Conservation (phyloP, 2,888 invertebrate species). For the Toxonevra muliebris region DNA sequence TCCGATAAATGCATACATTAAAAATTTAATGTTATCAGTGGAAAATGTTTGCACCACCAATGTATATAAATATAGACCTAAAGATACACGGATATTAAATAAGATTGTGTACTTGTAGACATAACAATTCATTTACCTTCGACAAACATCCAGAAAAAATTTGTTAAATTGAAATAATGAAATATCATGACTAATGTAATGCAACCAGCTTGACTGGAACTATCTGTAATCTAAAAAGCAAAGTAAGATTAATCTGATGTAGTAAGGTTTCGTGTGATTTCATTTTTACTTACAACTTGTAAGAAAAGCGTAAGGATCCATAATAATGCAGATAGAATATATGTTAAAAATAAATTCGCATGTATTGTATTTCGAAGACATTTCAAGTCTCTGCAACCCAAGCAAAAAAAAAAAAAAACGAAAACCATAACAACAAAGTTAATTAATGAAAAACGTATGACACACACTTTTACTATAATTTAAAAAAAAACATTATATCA, state of each 20-base stretch:
- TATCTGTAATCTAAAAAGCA: constrained; percentile 69
- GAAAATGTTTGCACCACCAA: constrained; percentile 87
- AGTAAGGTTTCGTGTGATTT: not conserved
- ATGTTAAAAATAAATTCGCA: constrained; percentile 92
- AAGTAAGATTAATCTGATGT: constrained; percentile 1
- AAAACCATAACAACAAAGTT: not conserved
- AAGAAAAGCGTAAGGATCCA: constrained; percentile 87
- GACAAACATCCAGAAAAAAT: constrained; percentile 99
- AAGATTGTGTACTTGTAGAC: not conserved
- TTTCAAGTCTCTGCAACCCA: constrained; percentile 82
- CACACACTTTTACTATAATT: not conserved
- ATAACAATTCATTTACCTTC: constrained; percentile 73
- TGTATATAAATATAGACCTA: constrained; percentile 86
- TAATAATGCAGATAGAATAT: constrained; percentile 85
- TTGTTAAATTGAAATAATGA: constrained; percentile 91
- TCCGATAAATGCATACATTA: constrained; percentile 82
- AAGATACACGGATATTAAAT: not conserved
- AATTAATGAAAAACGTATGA: not conserved
- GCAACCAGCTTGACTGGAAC: constrained; percentile 65
- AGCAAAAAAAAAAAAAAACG: not conserved
- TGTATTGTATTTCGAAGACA: constrained; percentile 94
- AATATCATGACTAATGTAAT: constrained; percentile 80
- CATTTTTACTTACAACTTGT: constrained; percentile 70
- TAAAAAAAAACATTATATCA: not conserved
- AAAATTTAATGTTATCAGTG: constrained; percentile 83